Conservation (phyloP, 1,140 invertebrate genomes). For the Scaptomyza hsui region DNA sequence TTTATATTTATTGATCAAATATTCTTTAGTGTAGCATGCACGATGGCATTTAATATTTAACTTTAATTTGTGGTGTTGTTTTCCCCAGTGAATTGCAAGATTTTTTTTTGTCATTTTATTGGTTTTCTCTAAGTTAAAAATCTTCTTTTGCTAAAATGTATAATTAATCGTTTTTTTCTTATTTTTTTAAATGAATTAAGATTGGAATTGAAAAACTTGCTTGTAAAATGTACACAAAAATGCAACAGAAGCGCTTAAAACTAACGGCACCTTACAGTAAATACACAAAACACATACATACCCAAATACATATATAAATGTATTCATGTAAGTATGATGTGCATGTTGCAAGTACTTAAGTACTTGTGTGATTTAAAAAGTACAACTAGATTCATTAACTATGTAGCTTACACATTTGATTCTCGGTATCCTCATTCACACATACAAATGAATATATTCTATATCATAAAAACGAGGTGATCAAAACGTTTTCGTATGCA, state of each 20-base stretch:
- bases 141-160: slow-evolving; percentile 68
- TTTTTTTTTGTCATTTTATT: slow-evolving; percentile 52
- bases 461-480: slow-evolving; percentile 35
- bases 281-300: slow-evolving; percentile 64
- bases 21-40: slow-evolving; percentile 50
- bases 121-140: slow-evolving; percentile 64
- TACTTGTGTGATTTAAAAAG: slow-evolving; percentile 27
- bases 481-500: slow-evolving; percentile 30
- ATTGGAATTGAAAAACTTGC: slow-evolving; percentile 17
- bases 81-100: slow-evolving; percentile 82
- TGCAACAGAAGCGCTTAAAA: slow-evolving; percentile 73
- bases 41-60: slow-evolving; percentile 59
- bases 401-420: slow-evolving; percentile 63
- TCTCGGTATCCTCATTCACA: slow-evolving; percentile 29
- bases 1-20: slow-evolving; percentile 61
- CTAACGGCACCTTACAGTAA: slow-evolving; percentile 71
- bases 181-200: slow-evolving; percentile 12
- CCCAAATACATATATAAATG: slow-evolving; percentile 28
- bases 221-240: slow-evolving; percentile 50
- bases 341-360: slow-evolving; percentile 3
- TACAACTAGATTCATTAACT: slow-evolving; percentile 32
- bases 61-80: slow-evolving; percentile 82
- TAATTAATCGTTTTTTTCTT: not conserved
- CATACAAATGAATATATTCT: slow-evolving; percentile 34
- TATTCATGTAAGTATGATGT: slow-evolving; percentile 13